Base-by-base conservation (phyloP, 1,140 invertebrate genomes). In the Archegozetes longisetosus region DNA sequence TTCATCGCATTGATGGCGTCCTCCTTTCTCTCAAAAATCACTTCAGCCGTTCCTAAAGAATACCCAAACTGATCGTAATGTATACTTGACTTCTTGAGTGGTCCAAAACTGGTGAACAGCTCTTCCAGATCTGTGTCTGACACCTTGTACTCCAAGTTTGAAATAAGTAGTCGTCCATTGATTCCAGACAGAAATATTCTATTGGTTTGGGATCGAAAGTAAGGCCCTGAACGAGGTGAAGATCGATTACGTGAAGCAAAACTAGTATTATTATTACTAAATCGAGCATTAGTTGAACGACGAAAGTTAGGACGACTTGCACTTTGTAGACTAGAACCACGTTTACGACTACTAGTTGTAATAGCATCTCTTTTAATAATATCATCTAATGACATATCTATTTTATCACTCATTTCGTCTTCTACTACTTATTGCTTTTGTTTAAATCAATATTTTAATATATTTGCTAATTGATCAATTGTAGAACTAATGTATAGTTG, bases 41-140 rank as follows among this genome's bases (percentile, higher is more conserved):
- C 90, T 80, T 97, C 91, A 57, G 92, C 94, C 64, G 91, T 94
- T 49, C 94, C 91, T 67, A 96, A 76, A 53, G 91, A 96, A 69
- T 93, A 79, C 28, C 93, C 94, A 52, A 91, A 94, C 73, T 87
- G 80, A 71, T 98, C 93, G 75, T 97, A 98, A 73, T 98, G 93
- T 59, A 98, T 88, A 61, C 88, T 83, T 28, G 91, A 90, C 73
- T 85, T 91, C 72, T 85, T 89, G 62, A 98, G 75, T 55, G 83
- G 83, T 56, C 94, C 93, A 79, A 96, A 95, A 75, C 97, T 93
- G 62, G 86, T 84, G 76, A 98, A 98, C 55, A 98, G 76, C 77
- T 96, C 92, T 82, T 86, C 66, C 27, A 65, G 53, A 53, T 64
- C 64, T 26, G 53, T 49, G 49, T 51, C 54, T 58, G 88, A 93